Percentiles rank a stretch among this genome's conserved stretches.
phyloP scores from a whole-genome alignment of 2,888 invertebrate species.

The Netelia inedita region DNA sequence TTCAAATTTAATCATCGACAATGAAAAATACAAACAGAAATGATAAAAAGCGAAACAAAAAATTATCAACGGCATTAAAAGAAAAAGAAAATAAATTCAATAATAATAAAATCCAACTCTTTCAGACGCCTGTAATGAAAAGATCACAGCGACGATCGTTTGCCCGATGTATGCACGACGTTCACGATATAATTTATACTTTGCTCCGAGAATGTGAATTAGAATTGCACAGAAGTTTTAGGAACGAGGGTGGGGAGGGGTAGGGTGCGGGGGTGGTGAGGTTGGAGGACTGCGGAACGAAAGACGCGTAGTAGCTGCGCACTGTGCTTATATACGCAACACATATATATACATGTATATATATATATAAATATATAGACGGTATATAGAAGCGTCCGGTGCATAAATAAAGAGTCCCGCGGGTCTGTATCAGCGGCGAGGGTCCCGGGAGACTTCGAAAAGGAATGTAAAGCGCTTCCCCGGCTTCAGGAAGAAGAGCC shows the following conservation, averaged over 20 bases:
- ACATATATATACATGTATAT: slow-evolving; percentile 6
- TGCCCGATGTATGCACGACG: slow-evolving; percentile 33
- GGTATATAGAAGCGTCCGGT: slow-evolving; percentile 65
- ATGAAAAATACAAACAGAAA: no score
- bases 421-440: slow-evolving; percentile 73
- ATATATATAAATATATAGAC: slow-evolving; percentile 18
- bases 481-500: slow-evolving; percentile 73
- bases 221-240: slow-evolving; percentile 59
- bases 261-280: no score
- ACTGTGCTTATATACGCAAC: slow-evolving; percentile 18
- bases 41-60: no score
- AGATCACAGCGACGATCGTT: slow-evolving; percentile 23
- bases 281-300: slow-evolving; percentile 7
- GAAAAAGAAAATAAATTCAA: neutral
- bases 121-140: neutral
- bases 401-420: slow-evolving; percentile 71
- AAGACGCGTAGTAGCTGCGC: slow-evolving; percentile 50
- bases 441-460: slow-evolving; percentile 76
- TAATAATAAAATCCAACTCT: neutral
- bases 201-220: slow-evolving; percentile 55
- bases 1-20: no score
- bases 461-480: slow-evolving; percentile 80
- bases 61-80: neutral
- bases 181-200: slow-evolving; percentile 48
- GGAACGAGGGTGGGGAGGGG: slow-evolving; percentile 9